Evolutionary conservation across 2,888 invertebrate species (phyloP).

Genomic region (Brachyptera putata): DNA sequence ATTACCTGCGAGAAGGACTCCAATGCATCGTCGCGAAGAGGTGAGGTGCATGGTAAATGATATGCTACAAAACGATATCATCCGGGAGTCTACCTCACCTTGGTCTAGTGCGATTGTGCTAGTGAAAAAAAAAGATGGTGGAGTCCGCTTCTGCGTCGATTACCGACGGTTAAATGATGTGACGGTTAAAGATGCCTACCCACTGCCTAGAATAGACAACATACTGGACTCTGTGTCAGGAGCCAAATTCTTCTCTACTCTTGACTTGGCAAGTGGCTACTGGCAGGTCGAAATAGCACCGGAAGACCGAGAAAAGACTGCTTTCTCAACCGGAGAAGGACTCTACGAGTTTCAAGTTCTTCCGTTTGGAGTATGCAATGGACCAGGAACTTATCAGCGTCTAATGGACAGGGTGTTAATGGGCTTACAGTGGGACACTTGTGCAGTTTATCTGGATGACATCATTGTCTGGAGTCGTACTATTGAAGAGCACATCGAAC

Average conservation of each 20-base stretch:
- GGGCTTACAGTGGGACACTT: background rate
- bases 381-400: background rate
- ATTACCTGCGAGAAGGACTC: too few species aligned
- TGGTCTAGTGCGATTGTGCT: background rate
- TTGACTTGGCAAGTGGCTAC: background rate
- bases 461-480: background rate
- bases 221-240: background rate
- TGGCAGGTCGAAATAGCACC: background rate
- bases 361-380: background rate
- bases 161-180: slow-evolving; percentile 4
- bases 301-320: background rate
- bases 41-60: too few species aligned
- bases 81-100: too few species aligned
- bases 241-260: background rate
- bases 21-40: too few species aligned
- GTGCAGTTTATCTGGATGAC: background rate
- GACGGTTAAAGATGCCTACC: slow-evolving; percentile 6
- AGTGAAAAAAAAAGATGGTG: background rate
- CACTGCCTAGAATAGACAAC: background rate
- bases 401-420: background rate
- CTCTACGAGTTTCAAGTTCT: background rate
- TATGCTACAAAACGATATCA: too few species aligned
- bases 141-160: background rate
- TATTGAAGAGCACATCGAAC: background rate
- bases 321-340: background rate